Evolutionary conservation across 2,888 invertebrate genomes (phyloP), one percentile per base, ranked within the genome.

Genomic region (Cerceris ruficornis): DNA sequence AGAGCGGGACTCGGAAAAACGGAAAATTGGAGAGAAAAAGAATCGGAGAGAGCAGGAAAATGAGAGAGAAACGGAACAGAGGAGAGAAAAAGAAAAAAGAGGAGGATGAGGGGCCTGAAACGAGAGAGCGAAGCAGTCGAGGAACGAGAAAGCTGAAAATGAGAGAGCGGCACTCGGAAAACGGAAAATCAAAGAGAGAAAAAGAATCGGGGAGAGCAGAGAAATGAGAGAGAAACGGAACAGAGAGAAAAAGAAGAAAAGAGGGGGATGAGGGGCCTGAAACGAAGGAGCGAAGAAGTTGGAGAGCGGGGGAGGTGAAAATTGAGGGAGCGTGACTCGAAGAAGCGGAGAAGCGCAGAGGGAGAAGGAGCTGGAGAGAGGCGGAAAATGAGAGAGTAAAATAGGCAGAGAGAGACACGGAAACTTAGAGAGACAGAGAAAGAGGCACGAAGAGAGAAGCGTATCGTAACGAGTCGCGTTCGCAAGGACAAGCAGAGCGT

Each of bases 401-500:
- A 28, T 28, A 28, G 28, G 2, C 28, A n/a, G 50, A 50, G n/a
- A 49, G 41, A 41, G 71, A 0, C 8, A 8, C 6, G 6, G 57
- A 49, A 14, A 43, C 11, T 9, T 49, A 14, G 39, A 43, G 50
- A 50, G n/a, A 64, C 7, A 28, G 50, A 43, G 52, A 39, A 58
- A 65, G 61, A 42, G 61, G 57, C 65, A 80, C 72, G 69, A 50
- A 60, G 66, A 76, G 49, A 52, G 50, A 75, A 64, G 69, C 69
- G 70, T 70, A 67, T 88, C 84, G 83, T 87, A 88, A 89, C 83
- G 86, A 87, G 85, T 85, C 75, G 86, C 84, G 86, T 88, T 88
- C 79, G 86, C 85, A 85, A 85, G 84, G 85, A 84, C 88, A 91
- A 91, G 89, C 90, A 90, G 91, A 90, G 90, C 89, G 87, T 88